Conservation (phyloP, 2,888 invertebrate genomes). For the Netelia virgata region DNA sequence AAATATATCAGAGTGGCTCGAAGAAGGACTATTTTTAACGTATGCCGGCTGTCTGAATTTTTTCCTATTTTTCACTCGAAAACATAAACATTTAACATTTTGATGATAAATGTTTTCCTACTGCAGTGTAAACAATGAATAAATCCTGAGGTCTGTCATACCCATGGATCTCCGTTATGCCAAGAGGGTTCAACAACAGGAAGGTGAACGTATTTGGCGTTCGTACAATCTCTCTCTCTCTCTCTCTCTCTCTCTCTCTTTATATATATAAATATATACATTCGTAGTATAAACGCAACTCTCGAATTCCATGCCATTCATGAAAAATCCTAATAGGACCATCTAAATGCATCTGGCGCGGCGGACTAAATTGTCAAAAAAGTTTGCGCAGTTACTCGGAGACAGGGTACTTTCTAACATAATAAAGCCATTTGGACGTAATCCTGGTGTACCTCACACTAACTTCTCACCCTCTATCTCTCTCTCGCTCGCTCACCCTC, state of each 20-base stretch:
- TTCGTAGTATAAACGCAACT: neutral
- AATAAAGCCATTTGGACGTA: conserved; percentile 80
- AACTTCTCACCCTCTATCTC: conserved; percentile 15
- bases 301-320: conserved; percentile 62
- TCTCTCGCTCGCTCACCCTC: neutral
- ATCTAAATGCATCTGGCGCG: conserved; percentile 80
- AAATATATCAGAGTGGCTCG: too few relatives aligned
- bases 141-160: too few relatives aligned
- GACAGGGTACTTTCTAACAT: conserved; percentile 75
- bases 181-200: too few relatives aligned
- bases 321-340: conserved; percentile 79
- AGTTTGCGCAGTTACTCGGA: conserved; percentile 72
- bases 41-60: too few relatives aligned
- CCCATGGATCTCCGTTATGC: too few relatives aligned
- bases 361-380: conserved; percentile 74
- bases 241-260: conserved; percentile 6
- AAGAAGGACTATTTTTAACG: too few relatives aligned
- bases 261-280: neutral
- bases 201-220: too few relatives aligned
- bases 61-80: too few relatives aligned
- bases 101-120: too few relatives aligned
- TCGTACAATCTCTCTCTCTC: conserved; percentile 2
- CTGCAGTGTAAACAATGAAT: too few relatives aligned
- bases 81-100: too few relatives aligned
- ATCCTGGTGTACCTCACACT: conserved; percentile 70